Evolutionary conservation across 2,888 invertebrate species (phyloP), one percentile per base, ranked within the genome.

Genomic region (Scelioninae gen. 1): DNA sequence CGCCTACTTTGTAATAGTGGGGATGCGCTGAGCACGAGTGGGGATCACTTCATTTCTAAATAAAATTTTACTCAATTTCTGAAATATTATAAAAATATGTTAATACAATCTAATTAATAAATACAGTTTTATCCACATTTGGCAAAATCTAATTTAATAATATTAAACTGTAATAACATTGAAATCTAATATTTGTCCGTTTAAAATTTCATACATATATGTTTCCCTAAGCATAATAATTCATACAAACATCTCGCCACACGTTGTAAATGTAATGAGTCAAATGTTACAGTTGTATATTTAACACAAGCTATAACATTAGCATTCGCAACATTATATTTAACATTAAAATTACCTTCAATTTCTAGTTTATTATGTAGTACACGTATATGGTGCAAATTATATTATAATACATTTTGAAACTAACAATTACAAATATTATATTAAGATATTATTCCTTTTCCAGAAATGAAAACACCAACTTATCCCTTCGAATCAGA

Each of bases 181-280:
- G 11, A 6, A 40, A 40, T 40, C 10, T 16, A 47, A 15, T 47
- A 47, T 23, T 7, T 15, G 23, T 51, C 29, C 3, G 9, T 15
- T 10, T 51, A 4, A 51, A 13, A 51, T 40, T n/a, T n/a, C n/a
- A n/a, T n/a, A n/a, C n/a, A n/a, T n/a, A n/a, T n/a, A n/a, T n/a
- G n/a, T n/a, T n/a, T n/a, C n/a, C n/a, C n/a, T n/a, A n/a, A n/a
- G 40, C 29, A 34, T 9, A 55, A 55, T 34, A 55, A 55, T 34
- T 55, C 9, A 7, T 8, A 34, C 34, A 29, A 55, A 55, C 13
- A 34, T 55, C 15, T 13, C 34, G 9, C n/a, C n/a, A 3, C 32
- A 15, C 9, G 15, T 55, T 49, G 11, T 11, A 32, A 53, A 53
- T 53, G 31, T 5, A 53, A 53, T 32, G 31, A 53, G n/a, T 53